These are phyloP conservation scores for Meiosimyza platycephala DNA, from an alignment of 2,888 invertebrate genomes.

Conservation along the genomic window DNA sequence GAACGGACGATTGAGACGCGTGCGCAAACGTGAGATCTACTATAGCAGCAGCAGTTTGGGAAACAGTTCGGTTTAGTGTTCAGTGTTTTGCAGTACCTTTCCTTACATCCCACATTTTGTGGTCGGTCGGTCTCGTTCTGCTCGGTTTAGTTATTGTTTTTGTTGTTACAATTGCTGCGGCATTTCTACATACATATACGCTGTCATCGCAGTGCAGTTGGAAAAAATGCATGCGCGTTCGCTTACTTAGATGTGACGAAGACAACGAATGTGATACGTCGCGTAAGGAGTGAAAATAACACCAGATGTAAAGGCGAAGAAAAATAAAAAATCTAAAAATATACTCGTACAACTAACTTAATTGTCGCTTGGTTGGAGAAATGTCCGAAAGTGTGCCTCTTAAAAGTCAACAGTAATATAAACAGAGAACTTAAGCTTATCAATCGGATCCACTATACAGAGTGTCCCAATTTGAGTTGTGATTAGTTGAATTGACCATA, in stretches of 20 bases:
- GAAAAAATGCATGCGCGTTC: conserved; percentile 2
- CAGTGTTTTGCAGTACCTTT: not conserved
- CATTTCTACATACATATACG: conserved; percentile 12
- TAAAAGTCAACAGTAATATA: too few relatives aligned
- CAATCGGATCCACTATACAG: too few relatives aligned
- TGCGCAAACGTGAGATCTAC: not conserved
- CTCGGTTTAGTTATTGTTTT: conserved; percentile 19
- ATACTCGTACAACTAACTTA: too few relatives aligned
- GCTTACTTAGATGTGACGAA: not conserved
- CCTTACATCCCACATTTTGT: conserved; percentile 17
- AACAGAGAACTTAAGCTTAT: too few relatives aligned
- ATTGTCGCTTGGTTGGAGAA: too few relatives aligned
- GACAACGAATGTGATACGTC: conserved; percentile 11
- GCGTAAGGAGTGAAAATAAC: conserved; percentile 28
- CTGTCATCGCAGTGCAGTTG: not conserved
- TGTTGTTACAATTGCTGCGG: conserved; percentile 2
- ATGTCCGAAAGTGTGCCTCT: too few relatives aligned
- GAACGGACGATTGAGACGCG: not conserved
- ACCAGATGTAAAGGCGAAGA: not conserved
- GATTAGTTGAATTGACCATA: too few relatives aligned
- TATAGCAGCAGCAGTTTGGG: too few relatives aligned
- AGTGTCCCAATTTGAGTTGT: too few relatives aligned
- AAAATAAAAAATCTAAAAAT: conserved; percentile 7
- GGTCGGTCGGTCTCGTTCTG: conserved; percentile 13
- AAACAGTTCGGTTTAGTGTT: not conserved